Percentiles rank a stretch among this genome's conserved stretches.
These are phyloP conservation scores for Salticus scenicus DNA, from an alignment of 2,888 invertebrate species.

Conservation along the genomic window DNA sequence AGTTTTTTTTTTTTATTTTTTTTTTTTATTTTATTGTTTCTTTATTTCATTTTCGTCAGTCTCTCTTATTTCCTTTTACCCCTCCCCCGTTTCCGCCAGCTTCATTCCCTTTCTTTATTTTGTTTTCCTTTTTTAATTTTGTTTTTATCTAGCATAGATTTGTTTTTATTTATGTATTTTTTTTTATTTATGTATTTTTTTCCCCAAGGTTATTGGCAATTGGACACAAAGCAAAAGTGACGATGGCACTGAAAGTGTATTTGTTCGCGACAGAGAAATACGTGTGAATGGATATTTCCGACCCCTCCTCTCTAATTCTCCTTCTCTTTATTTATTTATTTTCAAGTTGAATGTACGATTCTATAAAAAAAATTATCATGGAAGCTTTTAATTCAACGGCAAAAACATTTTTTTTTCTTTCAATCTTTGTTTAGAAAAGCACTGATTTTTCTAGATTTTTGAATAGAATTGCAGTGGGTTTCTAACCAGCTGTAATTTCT, in stretches of 20 bases:
- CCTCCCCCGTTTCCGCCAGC: conserved; percentile 7
- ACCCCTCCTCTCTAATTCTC: too few species aligned
- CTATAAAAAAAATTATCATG: background rate
- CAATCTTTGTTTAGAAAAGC: too few species aligned
- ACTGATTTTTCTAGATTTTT: too few species aligned
- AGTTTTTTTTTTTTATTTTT: background rate
- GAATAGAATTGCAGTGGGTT: too few species aligned
- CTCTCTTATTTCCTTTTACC: conserved; percentile 8
- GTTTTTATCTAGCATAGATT: background rate
- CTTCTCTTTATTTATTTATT: too few species aligned
- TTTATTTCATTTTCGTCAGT: conserved; percentile 12
- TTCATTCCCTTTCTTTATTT: background rate
- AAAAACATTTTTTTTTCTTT: too few species aligned
- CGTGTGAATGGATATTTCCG: background rate
- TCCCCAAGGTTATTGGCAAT: conserved; percentile 6
- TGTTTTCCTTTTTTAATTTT: background rate
- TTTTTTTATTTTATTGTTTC: background rate
- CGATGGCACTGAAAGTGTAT: background rate
- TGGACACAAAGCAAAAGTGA: background rate
- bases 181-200: conserved; percentile 6
- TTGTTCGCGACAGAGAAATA: background rate
- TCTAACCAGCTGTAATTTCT: too few species aligned
- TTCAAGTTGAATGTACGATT: background rate
- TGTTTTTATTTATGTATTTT: conserved; percentile 8
- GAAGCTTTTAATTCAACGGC: background rate